These are phyloP conservation scores for Mirounga angustirostris DNA, from an alignment of 2,113 vertebrate genomes.

Conservation along the genomic window DNA sequence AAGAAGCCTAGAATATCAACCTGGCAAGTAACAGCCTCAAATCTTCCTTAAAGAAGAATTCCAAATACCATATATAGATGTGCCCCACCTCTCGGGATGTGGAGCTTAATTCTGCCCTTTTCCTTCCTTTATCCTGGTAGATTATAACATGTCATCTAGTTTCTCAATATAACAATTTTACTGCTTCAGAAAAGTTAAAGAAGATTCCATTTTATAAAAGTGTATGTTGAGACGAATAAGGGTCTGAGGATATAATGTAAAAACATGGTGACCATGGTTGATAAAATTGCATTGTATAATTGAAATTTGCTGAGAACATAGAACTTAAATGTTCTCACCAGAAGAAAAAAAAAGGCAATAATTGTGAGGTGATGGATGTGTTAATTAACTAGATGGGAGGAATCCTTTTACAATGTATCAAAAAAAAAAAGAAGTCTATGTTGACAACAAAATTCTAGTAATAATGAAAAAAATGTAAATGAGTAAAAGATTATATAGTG, in stretches of 20 bases:
- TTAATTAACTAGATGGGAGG: background rate
- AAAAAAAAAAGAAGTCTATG: background rate
- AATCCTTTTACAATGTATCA: background rate
- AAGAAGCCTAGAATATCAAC: background rate
- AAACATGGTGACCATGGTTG: background rate
- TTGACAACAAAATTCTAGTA: slow-evolving; percentile 5
- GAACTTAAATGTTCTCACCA: background rate
- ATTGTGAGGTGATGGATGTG: background rate
- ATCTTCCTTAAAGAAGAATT: slow-evolving; percentile 27
- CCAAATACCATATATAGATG: background rate
- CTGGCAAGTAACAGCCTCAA: background rate
- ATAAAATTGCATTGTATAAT: background rate
- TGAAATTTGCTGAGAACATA: background rate
- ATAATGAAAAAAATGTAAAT: slow-evolving; percentile 14
- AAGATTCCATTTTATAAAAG: background rate
- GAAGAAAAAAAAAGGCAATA: background rate
- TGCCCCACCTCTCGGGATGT: rapidly evolving
- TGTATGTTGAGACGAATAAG: background rate
- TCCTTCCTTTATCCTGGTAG: background rate
- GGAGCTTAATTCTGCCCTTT: background rate
- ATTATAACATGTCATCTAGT: background rate
- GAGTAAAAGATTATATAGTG: background rate
- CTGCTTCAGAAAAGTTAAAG: slow-evolving; percentile 10
- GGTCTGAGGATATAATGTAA: background rate
- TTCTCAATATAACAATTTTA: background rate